A percentile compares a stretch with the other conserved stretches of the same genome.
phyloP scores from a whole-genome alignment of 2,113 vertebrate genomes.

The Pelecanus crispus region DNA sequence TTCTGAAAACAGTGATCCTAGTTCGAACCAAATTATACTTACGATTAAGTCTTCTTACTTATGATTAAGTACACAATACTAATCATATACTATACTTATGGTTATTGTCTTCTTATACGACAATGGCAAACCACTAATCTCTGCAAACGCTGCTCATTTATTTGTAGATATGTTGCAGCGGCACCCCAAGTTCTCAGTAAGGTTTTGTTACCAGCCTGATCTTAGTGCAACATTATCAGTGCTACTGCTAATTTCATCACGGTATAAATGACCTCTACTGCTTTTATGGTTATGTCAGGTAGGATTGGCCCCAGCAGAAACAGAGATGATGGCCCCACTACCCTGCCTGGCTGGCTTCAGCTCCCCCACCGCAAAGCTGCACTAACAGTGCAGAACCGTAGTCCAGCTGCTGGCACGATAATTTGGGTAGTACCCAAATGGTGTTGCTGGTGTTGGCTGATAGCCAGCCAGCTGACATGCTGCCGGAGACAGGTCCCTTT shows the following conservation, averaged over 20 bases:
- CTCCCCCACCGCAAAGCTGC: not conserved
- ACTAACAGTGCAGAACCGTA: not conserved
- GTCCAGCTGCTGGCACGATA: not conserved
- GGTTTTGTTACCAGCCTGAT: not conserved
- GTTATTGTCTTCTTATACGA: not conserved
- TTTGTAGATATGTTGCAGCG: not conserved
- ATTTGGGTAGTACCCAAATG: not conserved
- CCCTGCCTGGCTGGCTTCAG: not conserved
- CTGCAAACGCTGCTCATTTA: not conserved
- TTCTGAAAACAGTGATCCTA: not conserved
- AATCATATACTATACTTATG: not conserved
- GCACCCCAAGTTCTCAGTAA: not conserved
- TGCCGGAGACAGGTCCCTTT: not conserved
- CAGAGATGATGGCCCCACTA: not conserved
- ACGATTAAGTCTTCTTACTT: not conserved
- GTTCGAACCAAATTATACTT: not conserved
- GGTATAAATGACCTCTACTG: not conserved
- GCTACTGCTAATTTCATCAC: not conserved
- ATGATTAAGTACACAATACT: not conserved
- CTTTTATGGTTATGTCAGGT: not conserved
- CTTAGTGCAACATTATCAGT: not conserved
- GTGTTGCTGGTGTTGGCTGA: not conserved
- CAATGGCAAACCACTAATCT: not conserved
- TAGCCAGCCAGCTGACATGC: fast-evolving
- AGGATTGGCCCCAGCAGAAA: not conserved